phyloP scores from a whole-genome alignment of 2,888 invertebrate species.

The Acanthosoma haemorrhoidale region DNA sequence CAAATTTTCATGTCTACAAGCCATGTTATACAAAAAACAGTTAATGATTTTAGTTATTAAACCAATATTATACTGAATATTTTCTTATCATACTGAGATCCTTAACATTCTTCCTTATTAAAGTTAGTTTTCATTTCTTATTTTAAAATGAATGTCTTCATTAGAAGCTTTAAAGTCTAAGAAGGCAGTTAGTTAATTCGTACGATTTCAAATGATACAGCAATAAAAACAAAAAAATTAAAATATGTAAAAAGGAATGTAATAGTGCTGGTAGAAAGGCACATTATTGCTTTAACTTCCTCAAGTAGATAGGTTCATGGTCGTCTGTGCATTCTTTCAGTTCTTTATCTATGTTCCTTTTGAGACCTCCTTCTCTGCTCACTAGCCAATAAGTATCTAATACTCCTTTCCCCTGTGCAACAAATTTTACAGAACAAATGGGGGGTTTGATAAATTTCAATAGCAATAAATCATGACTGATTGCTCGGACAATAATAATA shows the following conservation, averaged over 20 bases:
- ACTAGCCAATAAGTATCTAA: slow-evolving; percentile 81
- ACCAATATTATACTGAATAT: too few relatives aligned
- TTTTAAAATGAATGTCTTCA: neutral
- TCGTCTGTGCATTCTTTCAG: slow-evolving; percentile 31
- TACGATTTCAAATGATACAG: slow-evolving; percentile 9
- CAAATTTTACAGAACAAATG: neutral
- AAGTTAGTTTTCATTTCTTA: neutral
- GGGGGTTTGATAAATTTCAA: too few relatives aligned
- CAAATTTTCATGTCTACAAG: too few relatives aligned
- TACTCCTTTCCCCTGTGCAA: slow-evolving; percentile 72
- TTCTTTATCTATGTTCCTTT: slow-evolving; percentile 38
- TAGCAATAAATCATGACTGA: too few relatives aligned
- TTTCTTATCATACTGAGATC: too few relatives aligned
- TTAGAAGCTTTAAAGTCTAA: neutral
- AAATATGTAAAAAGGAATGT: neutral
- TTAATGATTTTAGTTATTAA: too few relatives aligned
- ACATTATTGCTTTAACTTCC: slow-evolving; percentile 4
- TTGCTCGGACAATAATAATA: too few relatives aligned
- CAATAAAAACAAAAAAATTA: neutral
- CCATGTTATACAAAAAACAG: too few relatives aligned
- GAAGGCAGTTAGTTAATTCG: slow-evolving; percentile 3
- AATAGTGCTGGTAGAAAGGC: neutral
- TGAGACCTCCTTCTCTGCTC: slow-evolving; percentile 64
- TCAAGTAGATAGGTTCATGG: slow-evolving; percentile 34
- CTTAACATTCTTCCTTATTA: too few relatives aligned